Conservation (phyloP, 2,888 invertebrate species). For the Folsomia manolachei region DNA sequence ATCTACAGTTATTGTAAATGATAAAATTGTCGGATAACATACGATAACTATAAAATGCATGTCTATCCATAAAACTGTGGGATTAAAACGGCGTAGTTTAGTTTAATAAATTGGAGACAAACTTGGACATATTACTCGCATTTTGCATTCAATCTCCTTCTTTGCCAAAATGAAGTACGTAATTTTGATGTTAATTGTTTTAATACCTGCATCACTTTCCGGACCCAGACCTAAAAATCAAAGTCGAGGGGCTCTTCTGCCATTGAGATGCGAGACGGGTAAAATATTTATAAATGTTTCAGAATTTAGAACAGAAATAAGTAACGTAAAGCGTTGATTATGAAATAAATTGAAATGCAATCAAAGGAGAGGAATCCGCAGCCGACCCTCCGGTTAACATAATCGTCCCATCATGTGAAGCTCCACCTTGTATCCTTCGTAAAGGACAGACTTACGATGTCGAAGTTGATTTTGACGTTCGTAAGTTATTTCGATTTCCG, state of each 20-base stretch:
- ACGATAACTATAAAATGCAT: too few relatives aligned
- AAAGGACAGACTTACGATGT: constrained; percentile 25
- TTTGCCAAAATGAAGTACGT: too few relatives aligned
- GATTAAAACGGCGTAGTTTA: too few relatives aligned
- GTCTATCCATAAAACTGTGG: too few relatives aligned
- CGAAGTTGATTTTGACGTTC: constrained; percentile 32
- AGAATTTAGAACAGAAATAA: too few relatives aligned
- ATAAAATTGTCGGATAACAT: too few relatives aligned
- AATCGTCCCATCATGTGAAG: constrained; percentile 27
- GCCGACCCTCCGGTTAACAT: constrained; percentile 16
- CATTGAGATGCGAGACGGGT: not conserved
- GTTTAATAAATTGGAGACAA: too few relatives aligned
- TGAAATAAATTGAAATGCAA: not conserved
- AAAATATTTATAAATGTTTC: not conserved
- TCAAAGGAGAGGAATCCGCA: not conserved
- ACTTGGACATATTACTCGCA: too few relatives aligned
- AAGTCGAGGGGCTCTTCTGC: not conserved
- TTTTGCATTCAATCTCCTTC: too few relatives aligned
- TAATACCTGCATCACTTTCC: not conserved
- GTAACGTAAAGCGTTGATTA: not conserved
- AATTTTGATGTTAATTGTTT: not conserved
- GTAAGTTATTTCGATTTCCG: constrained; percentile 18
- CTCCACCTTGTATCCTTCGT: constrained; percentile 29
- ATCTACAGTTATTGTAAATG: too few relatives aligned
- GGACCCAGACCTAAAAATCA: not conserved